phyloP scores from a whole-genome alignment of 2,888 invertebrate species.

The Macaria liturata region DNA sequence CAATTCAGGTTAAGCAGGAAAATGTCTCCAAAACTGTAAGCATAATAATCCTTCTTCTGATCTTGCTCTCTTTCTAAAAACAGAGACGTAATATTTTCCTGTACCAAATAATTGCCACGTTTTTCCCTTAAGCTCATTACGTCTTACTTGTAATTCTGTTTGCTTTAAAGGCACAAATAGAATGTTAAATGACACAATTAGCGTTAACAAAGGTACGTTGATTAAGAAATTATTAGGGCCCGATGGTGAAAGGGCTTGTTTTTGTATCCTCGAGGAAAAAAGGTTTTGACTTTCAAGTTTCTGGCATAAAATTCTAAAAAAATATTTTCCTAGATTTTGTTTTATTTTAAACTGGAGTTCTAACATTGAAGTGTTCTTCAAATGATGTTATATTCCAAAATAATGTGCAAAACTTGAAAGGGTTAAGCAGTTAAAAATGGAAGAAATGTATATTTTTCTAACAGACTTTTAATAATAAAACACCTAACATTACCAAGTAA shows the following conservation, averaged over 20 bases:
- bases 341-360: too few species aligned
- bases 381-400: too few species aligned
- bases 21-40: not conserved
- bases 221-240: constrained; percentile 66
- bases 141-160: constrained; percentile 48
- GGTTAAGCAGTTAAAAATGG: too few species aligned
- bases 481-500: too few species aligned
- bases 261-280: constrained; percentile 5
- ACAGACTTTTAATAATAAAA: too few species aligned
- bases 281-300: not conserved
- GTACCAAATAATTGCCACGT: constrained; percentile 13
- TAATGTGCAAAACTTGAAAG: too few species aligned
- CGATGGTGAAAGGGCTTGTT: constrained; percentile 7
- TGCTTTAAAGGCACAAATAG: constrained; percentile 53
- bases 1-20: not conserved
- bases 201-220: constrained; percentile 65
- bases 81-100: constrained; percentile 1
- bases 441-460: too few species aligned
- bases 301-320: too few species aligned
- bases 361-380: too few species aligned
- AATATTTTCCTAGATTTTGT: too few species aligned
- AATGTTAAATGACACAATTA: constrained; percentile 70
- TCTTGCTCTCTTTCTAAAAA: not conserved
- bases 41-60: constrained; percentile 1
- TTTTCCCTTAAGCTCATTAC: constrained; percentile 41